Base-by-base conservation (phyloP, 2,888 invertebrate species). In the Apodemia duryi region DNA sequence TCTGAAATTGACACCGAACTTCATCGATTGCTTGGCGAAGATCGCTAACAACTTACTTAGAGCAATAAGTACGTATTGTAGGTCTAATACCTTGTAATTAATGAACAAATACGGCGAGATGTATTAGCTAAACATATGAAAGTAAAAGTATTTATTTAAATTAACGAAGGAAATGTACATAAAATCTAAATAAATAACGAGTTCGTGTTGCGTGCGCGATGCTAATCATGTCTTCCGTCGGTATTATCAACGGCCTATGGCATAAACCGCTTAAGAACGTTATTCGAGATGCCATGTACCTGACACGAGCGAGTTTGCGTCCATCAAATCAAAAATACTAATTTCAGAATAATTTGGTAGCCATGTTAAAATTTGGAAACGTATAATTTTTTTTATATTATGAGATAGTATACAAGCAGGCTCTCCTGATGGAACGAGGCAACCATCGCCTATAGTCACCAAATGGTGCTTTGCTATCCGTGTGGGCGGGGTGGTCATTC, bases 111-210 rank as follows among this genome's bases (percentile, higher is more conserved):
- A 11, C 10, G 43, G 9, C 43, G 9, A 46, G 46, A 46, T 46
- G 46, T 46, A 13, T 46, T 46, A 4, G 13, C 28, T 28, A 52
- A 52, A 9, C 28, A 9, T 52, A 10, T 52, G 28, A 52, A 52
- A 52, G 52, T 54, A 54, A 54, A 54, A 54, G 52, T 11, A 13
- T 52, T 52, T 52, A 54, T 54, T 21, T 54, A 54, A 54, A 54
- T 54, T 3, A 9, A 54, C 52, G 9, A 54, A 54, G 52, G 28
- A 54, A 54, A 54, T 54, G 52, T 54, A 28, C 52, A 54, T 54
- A 28, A 10, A 28, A 54, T 54, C 28, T 54, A 54, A 54, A 54
- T 54, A 54, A 54, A 28, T 54, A 54, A 54, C 5, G 52, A 29
- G 10, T 21, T 54, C 29, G 54, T 29, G 29, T 54, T 29, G 54